Evolutionary conservation across 2,113 vertebrate species (phyloP).

Genomic region (Sylvietta virens): DNA sequence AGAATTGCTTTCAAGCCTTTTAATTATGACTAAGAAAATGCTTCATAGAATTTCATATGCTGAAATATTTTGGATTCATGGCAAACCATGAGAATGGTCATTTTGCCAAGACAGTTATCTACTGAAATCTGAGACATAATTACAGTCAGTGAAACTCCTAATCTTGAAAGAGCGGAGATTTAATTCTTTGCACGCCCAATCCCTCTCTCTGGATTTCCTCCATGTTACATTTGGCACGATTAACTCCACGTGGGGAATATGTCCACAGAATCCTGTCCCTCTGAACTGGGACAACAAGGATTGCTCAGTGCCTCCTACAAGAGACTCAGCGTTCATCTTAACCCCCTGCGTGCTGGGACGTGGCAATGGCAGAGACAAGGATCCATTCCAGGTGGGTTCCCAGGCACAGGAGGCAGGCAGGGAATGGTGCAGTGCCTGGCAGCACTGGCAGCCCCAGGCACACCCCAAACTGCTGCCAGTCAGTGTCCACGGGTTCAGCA

Average conservation of each 20-base stretch:
- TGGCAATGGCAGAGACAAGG: not conserved
- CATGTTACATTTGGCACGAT: not conserved
- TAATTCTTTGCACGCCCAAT: not conserved
- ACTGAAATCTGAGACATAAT: slow-evolving; percentile 10
- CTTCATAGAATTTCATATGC: not conserved
- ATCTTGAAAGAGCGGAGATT: slow-evolving; percentile 21
- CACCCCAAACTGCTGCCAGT: not conserved
- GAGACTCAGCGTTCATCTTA: not conserved
- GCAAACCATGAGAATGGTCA: not conserved
- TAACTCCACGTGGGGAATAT: not conserved
- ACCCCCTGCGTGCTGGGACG: not conserved
- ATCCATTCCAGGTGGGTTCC: not conserved
- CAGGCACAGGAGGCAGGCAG: not conserved
- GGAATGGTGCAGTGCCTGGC: not conserved
- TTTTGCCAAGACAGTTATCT: not conserved
- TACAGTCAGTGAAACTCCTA: not conserved
- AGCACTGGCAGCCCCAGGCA: not conserved
- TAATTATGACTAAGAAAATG: not conserved
- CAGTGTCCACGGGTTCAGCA: not conserved
- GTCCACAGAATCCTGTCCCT: not conserved
- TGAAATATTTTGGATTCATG: not conserved
- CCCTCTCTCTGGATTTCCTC: not conserved
- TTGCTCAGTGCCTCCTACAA: not conserved
- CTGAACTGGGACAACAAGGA: not conserved
- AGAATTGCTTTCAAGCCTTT: not conserved